phyloP scores from a whole-genome alignment of 2,113 vertebrate genomes.

The Empidonax alnorum region DNA sequence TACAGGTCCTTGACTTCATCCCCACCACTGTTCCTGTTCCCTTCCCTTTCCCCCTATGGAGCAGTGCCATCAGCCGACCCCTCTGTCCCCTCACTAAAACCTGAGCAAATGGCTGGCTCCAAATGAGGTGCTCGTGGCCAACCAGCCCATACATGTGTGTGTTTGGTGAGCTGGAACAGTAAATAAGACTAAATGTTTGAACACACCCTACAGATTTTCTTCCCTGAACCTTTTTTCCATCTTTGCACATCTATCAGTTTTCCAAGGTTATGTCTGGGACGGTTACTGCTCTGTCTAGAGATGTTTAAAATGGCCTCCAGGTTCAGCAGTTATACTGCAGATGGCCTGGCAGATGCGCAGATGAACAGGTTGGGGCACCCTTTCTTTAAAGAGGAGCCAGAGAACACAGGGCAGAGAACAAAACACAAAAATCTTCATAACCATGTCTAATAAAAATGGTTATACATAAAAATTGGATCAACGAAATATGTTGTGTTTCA shows the following conservation, averaged over 20 bases:
- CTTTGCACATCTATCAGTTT: not conserved
- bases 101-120: not conserved
- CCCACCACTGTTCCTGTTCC: not conserved
- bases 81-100: not conserved
- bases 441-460: not conserved
- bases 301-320: not conserved
- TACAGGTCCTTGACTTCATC: not conserved
- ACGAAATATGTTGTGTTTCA: not conserved
- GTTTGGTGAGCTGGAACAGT: not conserved
- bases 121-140: rapidly evolving
- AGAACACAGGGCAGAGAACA: not conserved
- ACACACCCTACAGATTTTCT: not conserved
- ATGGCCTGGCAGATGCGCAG: not conserved
- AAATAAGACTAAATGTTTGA: not conserved
- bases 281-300: not conserved
- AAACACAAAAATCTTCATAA: not conserved
- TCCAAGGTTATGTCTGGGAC: not conserved
- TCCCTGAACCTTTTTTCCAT: not conserved
- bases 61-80: not conserved
- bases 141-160: not conserved
- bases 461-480: not conserved
- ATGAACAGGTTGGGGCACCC: not conserved
- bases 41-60: not conserved
- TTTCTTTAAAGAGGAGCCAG: not conserved
- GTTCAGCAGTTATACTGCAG: not conserved